A percentile compares a stretch with the other conserved stretches of the same genome.
Evolutionary conservation across 1,140 invertebrate genomes (phyloP).

Genomic region (Drosophila nebulosa): DNA sequence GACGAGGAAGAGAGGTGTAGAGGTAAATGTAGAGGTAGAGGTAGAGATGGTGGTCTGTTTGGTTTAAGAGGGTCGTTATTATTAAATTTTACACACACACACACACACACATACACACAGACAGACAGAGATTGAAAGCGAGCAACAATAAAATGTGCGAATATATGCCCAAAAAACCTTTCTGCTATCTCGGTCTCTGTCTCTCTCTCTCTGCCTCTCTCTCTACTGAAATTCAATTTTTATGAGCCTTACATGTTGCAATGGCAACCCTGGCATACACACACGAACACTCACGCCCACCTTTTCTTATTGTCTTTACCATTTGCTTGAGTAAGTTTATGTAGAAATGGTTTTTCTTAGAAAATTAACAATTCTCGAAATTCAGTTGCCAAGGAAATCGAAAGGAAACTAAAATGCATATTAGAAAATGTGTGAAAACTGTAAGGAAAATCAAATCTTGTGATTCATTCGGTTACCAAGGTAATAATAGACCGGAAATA

Average conservation of each 20-base stretch:
- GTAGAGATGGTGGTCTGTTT: constrained; percentile 33
- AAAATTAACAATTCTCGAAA: not conserved
- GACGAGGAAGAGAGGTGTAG: not conserved
- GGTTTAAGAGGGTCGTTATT: constrained; percentile 76
- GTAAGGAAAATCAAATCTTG: not conserved
- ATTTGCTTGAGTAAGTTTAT: not conserved
- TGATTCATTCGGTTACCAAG: not conserved
- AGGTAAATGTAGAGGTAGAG: not conserved
- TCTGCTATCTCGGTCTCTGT: not conserved
- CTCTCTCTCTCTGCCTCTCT: constrained; percentile 7
- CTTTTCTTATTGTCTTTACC: constrained; percentile 33
- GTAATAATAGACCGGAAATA: no score
- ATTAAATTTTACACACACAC: constrained; percentile 73
- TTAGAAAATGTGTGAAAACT: not conserved
- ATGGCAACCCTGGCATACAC: constrained; percentile 55
- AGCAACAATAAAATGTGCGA: constrained; percentile 64
- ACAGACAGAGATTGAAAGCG: not conserved
- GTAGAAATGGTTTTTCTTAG: not conserved
- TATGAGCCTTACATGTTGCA: constrained; percentile 77
- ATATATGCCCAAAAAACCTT: constrained; percentile 60
- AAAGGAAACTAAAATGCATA: not conserved
- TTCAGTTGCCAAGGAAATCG: not conserved
- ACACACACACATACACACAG: constrained; percentile 17
- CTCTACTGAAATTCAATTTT: constrained; percentile 72
- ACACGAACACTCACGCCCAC: constrained; percentile 13